Percentiles rank a stretch among this genome's conserved stretches.
phyloP scores from a whole-genome alignment of 2,888 invertebrate genomes.

The Pristionchus exspectatus region DNA sequence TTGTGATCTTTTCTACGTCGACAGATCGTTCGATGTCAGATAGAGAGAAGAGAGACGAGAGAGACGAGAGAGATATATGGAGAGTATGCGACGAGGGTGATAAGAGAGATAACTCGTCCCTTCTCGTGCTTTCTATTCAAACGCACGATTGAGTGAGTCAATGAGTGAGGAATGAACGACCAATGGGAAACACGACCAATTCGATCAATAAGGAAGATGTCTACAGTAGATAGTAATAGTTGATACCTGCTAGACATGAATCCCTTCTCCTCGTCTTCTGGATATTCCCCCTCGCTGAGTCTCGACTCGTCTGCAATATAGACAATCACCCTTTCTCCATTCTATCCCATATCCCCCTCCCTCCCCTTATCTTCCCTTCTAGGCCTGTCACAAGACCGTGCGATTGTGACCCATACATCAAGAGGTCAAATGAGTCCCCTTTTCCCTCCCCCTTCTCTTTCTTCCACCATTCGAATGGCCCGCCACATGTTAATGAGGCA shows the following conservation, averaged over 20 bases:
- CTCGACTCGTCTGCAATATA: conserved; percentile 48
- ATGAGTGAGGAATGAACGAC: conserved; percentile 9
- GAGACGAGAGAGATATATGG: not conserved
- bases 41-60: not conserved
- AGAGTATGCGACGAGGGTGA: not conserved
- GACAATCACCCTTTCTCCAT: conserved; percentile 29
- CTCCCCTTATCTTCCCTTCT: not conserved
- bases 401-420: conserved; percentile 30
- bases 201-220: not conserved
- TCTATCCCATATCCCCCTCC: conserved; percentile 14
- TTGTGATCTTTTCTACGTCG: conserved; percentile 13
- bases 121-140: conserved; percentile 44
- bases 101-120: conserved; percentile 31
- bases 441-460: conserved; percentile 24
- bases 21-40: conserved; percentile 6
- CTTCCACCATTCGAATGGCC: conserved; percentile 34
- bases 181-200: not conserved
- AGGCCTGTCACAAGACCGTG: conserved; percentile 43
- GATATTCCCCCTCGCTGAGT: conserved; percentile 47
- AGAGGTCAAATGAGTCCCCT: conserved; percentile 32
- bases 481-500: conserved; percentile 21
- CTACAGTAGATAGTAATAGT: not conserved
- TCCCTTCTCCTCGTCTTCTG: conserved; percentile 44
- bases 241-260: conserved; percentile 50
- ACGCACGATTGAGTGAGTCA: conserved; percentile 2